Evolutionary conservation across 1,140 invertebrate genomes (phyloP), one percentile per base, ranked within the genome.

Genomic region (Pseudomyrmex cubaensis): DNA sequence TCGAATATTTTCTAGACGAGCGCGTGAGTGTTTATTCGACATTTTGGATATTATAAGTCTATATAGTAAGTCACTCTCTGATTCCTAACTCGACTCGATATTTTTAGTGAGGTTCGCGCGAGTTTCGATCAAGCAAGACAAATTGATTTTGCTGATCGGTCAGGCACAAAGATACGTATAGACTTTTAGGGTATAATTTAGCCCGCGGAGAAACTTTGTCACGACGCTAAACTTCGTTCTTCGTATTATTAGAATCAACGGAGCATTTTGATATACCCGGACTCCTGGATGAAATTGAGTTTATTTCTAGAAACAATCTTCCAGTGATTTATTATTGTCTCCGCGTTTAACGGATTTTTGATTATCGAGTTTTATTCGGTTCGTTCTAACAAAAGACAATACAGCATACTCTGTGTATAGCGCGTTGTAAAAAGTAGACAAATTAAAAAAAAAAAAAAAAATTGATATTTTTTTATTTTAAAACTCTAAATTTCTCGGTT

Each of bases 241-340:
- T 50, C 2, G 9, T 35, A 57, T 22, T 8, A 35, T 57, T 48
- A 56, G 59, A 52, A 69, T 61, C 46, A 62, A 61, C 48, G 54
- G 35, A 77, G 13, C 48, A 35, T 17, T 17, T n/a, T 57, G 57
- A n/a, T 44, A 62, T 10, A 73, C n/a, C 4, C 67, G 44, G 46
- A 48, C 69, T 69, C 63, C 46, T n/a, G 35, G 48, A 75, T 2
- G 70, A 63, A 82, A 75, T 69, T 69, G 70, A 83, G 48, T 85
- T 75, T 63, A 82, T 35, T 56, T 75, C 17, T 62, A 61, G 61
- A 10, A 67, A 73, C 8, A 57, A 48, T 35, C 54, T 8, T 70
- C 17, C 62, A 72, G 73, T 57, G 22, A 83, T 63, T 75, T 57
- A 56, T 35, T 48, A 52, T 82, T 74, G 46, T 64, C 59, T 35